A percentile compares a stretch with the other conserved stretches of the same genome.
phyloP scores from a whole-genome alignment of 2,797 vertebrate genomes.

The Girardinus metallicus region DNA sequence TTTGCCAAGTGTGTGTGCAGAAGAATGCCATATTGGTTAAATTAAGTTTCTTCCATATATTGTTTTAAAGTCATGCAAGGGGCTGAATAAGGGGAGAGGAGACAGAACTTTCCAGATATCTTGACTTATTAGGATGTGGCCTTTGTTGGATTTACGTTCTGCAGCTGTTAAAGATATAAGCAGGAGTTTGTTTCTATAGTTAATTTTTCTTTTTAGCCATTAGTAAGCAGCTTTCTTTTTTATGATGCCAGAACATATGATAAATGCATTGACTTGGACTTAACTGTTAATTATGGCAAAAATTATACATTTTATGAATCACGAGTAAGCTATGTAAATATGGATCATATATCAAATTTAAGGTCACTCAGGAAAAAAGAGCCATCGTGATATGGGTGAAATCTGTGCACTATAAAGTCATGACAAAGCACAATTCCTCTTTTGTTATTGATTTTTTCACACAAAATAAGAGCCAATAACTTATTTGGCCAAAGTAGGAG shows the following conservation, averaged over 20 bases:
- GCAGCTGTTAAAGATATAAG: slow-evolving; percentile 58
- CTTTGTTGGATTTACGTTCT: slow-evolving; percentile 57
- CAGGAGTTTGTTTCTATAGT: slow-evolving; percentile 7
- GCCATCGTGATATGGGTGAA: background rate
- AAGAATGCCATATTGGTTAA: slow-evolving; percentile 49
- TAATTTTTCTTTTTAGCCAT: too few species aligned
- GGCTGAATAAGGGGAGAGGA: slow-evolving; percentile 23
- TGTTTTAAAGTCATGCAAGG: slow-evolving; percentile 30
- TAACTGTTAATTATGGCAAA: background rate
- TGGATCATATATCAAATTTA: background rate
- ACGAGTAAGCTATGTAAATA: background rate
- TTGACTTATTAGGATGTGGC: slow-evolving; percentile 39
- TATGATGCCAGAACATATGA: background rate
- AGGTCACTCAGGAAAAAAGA: background rate
- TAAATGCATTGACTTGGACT: background rate
- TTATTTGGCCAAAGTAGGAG: background rate
- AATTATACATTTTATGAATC: background rate
- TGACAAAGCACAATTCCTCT: background rate
- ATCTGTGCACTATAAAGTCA: background rate
- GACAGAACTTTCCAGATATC: slow-evolving; percentile 47
- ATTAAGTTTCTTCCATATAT: slow-evolving; percentile 40
- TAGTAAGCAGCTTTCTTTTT: background rate
- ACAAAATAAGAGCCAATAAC: background rate
- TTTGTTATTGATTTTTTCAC: background rate
- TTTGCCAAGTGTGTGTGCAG: slow-evolving; percentile 14